These are phyloP conservation scores for Catostomus latipinnis DNA, from an alignment of 2,797 vertebrate species.

Conservation along the genomic window DNA sequence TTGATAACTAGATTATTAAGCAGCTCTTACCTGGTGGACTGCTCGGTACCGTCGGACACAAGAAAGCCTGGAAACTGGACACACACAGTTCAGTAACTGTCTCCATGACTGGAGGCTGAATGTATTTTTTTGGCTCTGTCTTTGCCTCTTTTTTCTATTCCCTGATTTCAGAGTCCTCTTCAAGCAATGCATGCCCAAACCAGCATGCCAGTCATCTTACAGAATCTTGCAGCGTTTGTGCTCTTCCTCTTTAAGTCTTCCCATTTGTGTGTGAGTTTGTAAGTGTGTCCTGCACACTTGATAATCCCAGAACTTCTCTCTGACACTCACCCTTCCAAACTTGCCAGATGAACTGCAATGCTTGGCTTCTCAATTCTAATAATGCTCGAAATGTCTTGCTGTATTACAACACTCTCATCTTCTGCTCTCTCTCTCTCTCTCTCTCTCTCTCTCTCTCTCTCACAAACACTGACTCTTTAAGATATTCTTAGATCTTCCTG, in stretches of 20 bases:
- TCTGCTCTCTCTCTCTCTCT: not conserved
- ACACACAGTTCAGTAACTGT: constrained; percentile 87
- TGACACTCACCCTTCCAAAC: constrained; percentile 52
- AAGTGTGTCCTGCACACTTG: constrained; percentile 10
- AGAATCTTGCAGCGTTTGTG: constrained; percentile 31
- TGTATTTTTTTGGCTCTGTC: constrained; percentile 6
- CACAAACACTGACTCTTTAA: not conserved
- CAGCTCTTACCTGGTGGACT: constrained; percentile 76
- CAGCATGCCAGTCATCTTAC: constrained; percentile 24
- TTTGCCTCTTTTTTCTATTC: constrained; percentile 21
- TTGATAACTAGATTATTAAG: not conserved
- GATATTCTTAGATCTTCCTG: not conserved
- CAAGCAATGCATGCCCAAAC: constrained; percentile 38
- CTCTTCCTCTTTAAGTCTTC: constrained; percentile 49
- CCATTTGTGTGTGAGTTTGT: not conserved
- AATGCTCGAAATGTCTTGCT: not conserved
- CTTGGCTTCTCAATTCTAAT: constrained; percentile 56
- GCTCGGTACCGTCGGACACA: constrained; percentile 77
- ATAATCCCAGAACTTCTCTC: constrained; percentile 51
- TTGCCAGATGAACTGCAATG: constrained; percentile 63
- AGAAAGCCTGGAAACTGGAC: constrained; percentile 86
- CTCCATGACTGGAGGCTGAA: constrained; percentile 74
- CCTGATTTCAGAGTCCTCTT: not conserved
- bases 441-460: too few species aligned
- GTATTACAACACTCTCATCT: not conserved